These are phyloP conservation scores for Hemiscyllium ocellatum DNA, from an alignment of 2,113 vertebrate species.

Conservation along the genomic window DNA sequence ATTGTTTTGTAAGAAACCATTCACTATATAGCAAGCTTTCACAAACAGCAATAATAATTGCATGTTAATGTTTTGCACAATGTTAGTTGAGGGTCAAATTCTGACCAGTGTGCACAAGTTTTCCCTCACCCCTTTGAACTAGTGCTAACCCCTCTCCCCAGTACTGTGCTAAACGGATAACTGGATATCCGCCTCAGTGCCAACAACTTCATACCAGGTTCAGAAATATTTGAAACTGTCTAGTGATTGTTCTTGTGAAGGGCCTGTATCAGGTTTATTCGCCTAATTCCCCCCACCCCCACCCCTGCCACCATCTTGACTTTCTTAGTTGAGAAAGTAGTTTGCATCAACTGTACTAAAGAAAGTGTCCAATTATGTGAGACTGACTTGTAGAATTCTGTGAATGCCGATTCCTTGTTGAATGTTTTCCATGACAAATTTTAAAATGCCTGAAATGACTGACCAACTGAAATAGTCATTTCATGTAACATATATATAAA, in stretches of 20 bases:
- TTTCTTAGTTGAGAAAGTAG: not conserved
- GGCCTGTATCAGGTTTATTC: not conserved
- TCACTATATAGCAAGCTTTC: no score
- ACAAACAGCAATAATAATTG: no score
- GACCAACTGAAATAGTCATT: no score
- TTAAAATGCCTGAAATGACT: constrained; percentile 40
- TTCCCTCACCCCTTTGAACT: no score
- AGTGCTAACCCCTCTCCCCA: not conserved
- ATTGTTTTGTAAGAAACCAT: no score
- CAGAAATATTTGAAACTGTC: not conserved
- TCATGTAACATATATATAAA: constrained; percentile 46
- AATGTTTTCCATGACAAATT: constrained; percentile 42
- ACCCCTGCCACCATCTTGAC: not conserved
- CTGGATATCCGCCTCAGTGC: not conserved
- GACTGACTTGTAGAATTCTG: constrained; percentile 42
- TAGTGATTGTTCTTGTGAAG: not conserved
- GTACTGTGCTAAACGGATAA: not conserved
- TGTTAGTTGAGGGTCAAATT: no score
- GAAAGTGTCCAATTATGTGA: not conserved
- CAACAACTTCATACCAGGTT: not conserved
- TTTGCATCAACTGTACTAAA: constrained; percentile 13
- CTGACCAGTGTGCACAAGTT: no score
- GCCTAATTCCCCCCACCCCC: not conserved
- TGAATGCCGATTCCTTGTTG: constrained; percentile 42
- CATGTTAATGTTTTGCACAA: no score